These are phyloP conservation scores for Centroberyx gerrardi DNA, from an alignment of 2,797 vertebrate genomes.

Conservation along the genomic window DNA sequence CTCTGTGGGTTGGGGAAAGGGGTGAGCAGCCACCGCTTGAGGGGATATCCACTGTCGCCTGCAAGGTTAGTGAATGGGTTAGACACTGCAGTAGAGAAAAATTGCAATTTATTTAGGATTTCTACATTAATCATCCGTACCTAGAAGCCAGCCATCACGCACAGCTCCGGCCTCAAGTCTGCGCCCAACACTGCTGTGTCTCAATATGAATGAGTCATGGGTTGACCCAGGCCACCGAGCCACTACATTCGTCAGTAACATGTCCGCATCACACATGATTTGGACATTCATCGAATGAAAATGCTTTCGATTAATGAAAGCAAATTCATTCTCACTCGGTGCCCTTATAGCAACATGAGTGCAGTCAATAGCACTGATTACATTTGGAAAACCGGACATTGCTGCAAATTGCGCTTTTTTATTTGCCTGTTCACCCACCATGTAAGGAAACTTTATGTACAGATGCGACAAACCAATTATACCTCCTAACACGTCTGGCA, in stretches of 20 bases:
- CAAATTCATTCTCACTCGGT: constrained; percentile 36
- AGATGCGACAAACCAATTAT: too few species aligned
- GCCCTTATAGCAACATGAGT: constrained; percentile 33
- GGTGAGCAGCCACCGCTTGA: too few species aligned
- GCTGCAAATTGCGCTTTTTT: constrained; percentile 43
- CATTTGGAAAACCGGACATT: constrained; percentile 40
- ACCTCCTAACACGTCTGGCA: too few species aligned
- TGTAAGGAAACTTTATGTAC: constrained; percentile 35
- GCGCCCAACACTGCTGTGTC: too few species aligned
- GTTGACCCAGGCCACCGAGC: not conserved
- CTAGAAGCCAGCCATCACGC: constrained; percentile 16
- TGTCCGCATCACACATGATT: constrained; percentile 18
- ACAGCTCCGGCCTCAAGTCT: too few species aligned
- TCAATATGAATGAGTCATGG: too few species aligned
- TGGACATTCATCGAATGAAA: constrained; percentile 48
- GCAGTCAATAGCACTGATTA: constrained; percentile 17
- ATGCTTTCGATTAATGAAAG: constrained; percentile 39
- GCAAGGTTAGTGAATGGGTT: too few species aligned
- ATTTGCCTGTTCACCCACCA: constrained; percentile 32
- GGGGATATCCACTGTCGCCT: constrained; percentile 24
- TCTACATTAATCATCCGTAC: too few species aligned
- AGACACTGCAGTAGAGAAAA: too few species aligned
- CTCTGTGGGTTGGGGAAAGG: constrained; percentile 13
- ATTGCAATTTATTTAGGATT: too few species aligned
- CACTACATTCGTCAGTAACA: constrained; percentile 30